Evolutionary conservation across 2,113 vertebrate species (phyloP), one percentile per base, ranked within the genome.

Genomic region (Ophiodon elongatus): DNA sequence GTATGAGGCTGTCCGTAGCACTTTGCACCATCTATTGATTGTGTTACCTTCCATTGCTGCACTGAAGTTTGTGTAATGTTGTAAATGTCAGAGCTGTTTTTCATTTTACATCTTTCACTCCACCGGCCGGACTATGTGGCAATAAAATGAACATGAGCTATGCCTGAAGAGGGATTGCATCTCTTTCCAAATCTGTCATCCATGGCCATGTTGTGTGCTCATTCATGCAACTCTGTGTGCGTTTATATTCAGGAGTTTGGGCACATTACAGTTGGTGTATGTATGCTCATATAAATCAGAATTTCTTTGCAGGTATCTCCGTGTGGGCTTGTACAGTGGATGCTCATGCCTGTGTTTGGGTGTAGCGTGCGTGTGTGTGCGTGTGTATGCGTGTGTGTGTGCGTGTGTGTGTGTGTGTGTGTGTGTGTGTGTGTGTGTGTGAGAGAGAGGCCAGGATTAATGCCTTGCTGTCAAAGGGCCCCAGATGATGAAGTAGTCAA

Each of bases 401-500:
- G 37, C 52, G 76, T 47, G 59, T 21, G 60, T 5, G 60, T 10
- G 60, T 4, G 25, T 59, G 60, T 2, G n/a, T n/a, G n/a, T n/a
- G n/a, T n/a, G n/a, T n/a, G n/a, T n/a, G n/a, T 76, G 35, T 57
- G 76, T 47, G 57, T 17, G 59, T 4, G 59, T 8, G 57, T 3
- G 57, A 5, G 37, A n/a, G 83, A 39, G 63, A 8, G 65, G 54
- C 64, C 74, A 90, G 83, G 89, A 94, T 94, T 91, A 93, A 94
- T 92, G 88, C 2, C 5, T 63, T 25, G 76, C 89, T 93, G 93
- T 94, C 89, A 94, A 64, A 35, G 47, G 35, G 67, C n/a, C 29
- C 15, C n/a, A 80, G 77, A 93, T 93, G 91, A 93, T 93, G 80
- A 93, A 93, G 89, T 93, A 91, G 87, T 91, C 86, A 93, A 91